phyloP scores from a whole-genome alignment of 2,888 invertebrate genomes.

The Euspilapteryx auroguttella region DNA sequence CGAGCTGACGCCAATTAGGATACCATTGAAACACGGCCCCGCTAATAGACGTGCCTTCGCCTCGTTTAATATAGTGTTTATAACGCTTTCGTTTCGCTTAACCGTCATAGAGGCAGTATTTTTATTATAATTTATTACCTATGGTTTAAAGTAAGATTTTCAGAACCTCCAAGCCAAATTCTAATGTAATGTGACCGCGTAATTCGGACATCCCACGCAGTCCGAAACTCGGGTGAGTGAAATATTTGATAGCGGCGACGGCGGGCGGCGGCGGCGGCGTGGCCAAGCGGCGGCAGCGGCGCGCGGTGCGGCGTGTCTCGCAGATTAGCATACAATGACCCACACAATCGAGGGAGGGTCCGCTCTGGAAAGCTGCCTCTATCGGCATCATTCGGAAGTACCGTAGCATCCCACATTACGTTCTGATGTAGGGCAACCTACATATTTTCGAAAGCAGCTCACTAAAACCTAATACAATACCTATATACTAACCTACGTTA shows the following conservation, averaged over 20 bases:
- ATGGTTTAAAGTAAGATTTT: no score
- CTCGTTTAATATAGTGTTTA: no score
- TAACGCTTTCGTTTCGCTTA: no score
- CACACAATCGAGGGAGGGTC: constrained; percentile 30
- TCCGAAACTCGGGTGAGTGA: constrained; percentile 24
- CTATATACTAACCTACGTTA: no score
- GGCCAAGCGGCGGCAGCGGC: no score
- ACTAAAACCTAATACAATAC: neutral
- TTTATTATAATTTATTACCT: no score
- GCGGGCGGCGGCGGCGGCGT: no score
- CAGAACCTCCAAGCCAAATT: no score
- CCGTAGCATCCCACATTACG: constrained; percentile 26
- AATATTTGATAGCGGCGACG: constrained; percentile 43
- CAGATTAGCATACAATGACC: constrained; percentile 47
- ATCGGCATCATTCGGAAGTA: constrained; percentile 25
- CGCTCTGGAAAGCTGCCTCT: constrained; percentile 17
- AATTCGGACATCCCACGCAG: constrained; percentile 28
- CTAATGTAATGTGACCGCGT: no score
- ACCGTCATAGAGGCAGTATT: no score
- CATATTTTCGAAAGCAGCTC: neutral
- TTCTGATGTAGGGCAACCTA: constrained; percentile 14
- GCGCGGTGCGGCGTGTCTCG: no score
- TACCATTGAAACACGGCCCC: constrained; percentile 12
- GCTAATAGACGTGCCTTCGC: no score
- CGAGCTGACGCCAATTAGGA: constrained; percentile 12